Percentiles rank a stretch among this genome's conserved stretches.
These are phyloP conservation scores for Lysandra coridon DNA, from an alignment of 2,888 invertebrate genomes.

Conservation along the genomic window DNA sequence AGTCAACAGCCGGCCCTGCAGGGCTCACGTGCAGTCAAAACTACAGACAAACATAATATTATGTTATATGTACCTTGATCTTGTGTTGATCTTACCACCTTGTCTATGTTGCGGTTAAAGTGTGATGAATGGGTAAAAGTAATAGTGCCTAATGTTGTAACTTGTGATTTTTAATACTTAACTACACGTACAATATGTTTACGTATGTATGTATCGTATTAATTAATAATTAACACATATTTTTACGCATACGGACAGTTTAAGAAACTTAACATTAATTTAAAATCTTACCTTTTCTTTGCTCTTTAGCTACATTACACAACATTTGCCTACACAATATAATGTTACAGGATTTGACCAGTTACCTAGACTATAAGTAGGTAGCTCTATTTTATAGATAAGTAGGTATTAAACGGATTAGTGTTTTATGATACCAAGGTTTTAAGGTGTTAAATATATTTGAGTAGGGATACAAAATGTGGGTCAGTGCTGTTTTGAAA, in stretches of 20 bases:
- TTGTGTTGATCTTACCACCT: constrained; percentile 9
- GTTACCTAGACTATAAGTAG: neutral
- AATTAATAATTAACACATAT: no score
- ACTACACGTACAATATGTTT: neutral
- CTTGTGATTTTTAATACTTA: no score
- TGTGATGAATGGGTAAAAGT: neutral
- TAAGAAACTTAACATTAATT: no score
- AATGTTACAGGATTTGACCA: no score
- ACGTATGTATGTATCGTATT: no score
- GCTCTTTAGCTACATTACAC: no score
- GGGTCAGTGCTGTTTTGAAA: no score
- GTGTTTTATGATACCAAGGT: neutral
- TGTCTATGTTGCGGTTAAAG: neutral
- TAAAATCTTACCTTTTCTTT: no score
- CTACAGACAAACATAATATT: neutral
- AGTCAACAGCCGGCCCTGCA: neutral
- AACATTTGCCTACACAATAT: no score
- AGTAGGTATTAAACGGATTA: neutral
- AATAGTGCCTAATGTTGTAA: neutral
- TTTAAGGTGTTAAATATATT: constrained; percentile 10
- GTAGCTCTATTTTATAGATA: neutral
- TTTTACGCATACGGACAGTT: no score
- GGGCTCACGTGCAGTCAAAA: neutral
- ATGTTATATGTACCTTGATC: neutral
- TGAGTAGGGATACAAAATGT: neutral